Evolutionary conservation across 64 coral and sea anemone genomes (phyloP).

Genomic region (Astreopora myriophthalma): DNA sequence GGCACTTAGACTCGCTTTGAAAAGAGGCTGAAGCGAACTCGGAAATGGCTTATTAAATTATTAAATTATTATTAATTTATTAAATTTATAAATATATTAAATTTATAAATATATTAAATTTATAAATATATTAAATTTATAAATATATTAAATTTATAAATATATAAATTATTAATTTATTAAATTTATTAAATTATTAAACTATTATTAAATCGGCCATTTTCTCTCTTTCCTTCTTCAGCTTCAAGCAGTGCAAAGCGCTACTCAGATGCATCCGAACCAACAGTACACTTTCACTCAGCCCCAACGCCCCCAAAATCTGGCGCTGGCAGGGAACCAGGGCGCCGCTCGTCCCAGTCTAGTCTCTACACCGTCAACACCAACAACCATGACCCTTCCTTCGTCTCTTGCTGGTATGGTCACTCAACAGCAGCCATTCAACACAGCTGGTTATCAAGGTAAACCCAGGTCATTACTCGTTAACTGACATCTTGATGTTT

Average conservation of each 20-base stretch:
- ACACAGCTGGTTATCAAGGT: conserved; percentile 14
- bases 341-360: conserved; percentile 57
- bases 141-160: too few relatives aligned
- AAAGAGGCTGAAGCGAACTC: too few relatives aligned
- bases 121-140: too few relatives aligned
- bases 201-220: not conserved
- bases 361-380: conserved; percentile 76
- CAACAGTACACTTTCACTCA: conserved; percentile 81
- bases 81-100: too few relatives aligned
- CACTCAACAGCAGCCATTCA: conserved; percentile 11
- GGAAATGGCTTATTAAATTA: too few relatives aligned
- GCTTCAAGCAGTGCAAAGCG: conserved; percentile 65
- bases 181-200: too few relatives aligned
- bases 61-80: too few relatives aligned
- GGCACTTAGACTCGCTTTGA: too few relatives aligned
- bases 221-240: not conserved
- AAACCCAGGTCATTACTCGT: not conserved
- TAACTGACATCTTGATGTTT: not conserved
- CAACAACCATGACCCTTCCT: conserved; percentile 68
- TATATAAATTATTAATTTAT: too few relatives aligned
- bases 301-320: conserved; percentile 63
- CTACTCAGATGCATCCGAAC: conserved; percentile 50
- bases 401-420: conserved; percentile 36
- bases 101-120: too few relatives aligned
- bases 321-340: conserved; percentile 72